phyloP scores from a whole-genome alignment of 2,888 invertebrate species.

The Oscheius sp. region DNA sequence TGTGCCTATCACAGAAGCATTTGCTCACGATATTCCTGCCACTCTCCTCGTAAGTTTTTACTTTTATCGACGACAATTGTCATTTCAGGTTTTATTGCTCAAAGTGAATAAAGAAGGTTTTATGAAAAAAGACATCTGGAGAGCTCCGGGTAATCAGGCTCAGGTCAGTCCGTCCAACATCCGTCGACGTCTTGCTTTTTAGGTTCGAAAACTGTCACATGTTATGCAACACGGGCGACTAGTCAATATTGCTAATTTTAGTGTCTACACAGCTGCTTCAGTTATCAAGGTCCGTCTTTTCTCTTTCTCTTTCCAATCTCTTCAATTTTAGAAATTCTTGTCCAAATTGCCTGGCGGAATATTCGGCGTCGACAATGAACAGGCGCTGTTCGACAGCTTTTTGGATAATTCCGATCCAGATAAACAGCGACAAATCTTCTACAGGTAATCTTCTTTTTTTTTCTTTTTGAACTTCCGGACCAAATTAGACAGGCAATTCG shows the following conservation, averaged over 20 bases:
- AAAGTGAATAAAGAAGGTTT: constrained; percentile 95
- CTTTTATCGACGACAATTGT: background rate
- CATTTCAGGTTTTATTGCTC: constrained; percentile 80
- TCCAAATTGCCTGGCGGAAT: constrained; percentile 96
- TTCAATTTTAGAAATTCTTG: constrained; percentile 84
- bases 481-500: too few relatives aligned
- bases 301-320: background rate
- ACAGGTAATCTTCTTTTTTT: constrained; percentile 79
- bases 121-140: constrained; percentile 89
- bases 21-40: constrained; percentile 73
- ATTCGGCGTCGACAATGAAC: constrained; percentile 91
- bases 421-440: constrained; percentile 90
- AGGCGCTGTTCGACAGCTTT: constrained; percentile 88
- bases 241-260: constrained; percentile 81
- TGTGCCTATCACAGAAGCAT: constrained; percentile 73
- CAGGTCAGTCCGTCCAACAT: constrained; percentile 31
- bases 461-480: background rate
- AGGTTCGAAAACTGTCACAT: constrained; percentile 72
- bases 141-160: constrained; percentile 91
- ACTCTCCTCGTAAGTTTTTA: constrained; percentile 68
- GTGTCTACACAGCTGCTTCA: constrained; percentile 90
- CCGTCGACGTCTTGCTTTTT: constrained; percentile 23
- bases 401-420: constrained; percentile 81
- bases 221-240: constrained; percentile 73
- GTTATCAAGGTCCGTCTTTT: constrained; percentile 16